Evolutionary conservation across 2,113 vertebrate genomes (phyloP).

Genomic region (Microcebus tavaratra): DNA sequence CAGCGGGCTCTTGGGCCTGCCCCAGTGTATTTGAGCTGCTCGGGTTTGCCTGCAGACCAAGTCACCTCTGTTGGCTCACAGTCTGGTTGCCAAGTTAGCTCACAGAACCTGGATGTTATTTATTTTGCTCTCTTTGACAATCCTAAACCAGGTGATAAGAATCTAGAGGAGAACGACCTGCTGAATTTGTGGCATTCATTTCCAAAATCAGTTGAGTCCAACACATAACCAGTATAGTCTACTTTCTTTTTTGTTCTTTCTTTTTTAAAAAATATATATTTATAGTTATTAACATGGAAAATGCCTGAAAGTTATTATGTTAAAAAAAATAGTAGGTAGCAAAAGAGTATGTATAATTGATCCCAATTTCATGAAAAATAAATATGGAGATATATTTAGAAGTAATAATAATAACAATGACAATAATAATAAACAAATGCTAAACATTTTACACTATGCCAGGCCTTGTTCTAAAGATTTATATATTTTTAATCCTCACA

Average conservation of each 20-base stretch:
- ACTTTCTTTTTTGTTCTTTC: not conserved
- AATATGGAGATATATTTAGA: conserved; percentile 5
- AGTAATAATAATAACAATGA: not conserved
- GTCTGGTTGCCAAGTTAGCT: not conserved
- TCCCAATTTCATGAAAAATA: not conserved
- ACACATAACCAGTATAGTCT: not conserved
- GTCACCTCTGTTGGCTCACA: not conserved
- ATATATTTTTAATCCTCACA: not conserved
- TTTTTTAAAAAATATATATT: not conserved
- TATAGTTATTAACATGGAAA: conserved; percentile 23
- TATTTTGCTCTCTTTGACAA: not conserved
- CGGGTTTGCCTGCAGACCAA: not conserved
- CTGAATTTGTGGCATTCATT: not conserved
- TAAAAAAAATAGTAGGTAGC: not conserved
- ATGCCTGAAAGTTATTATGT: not conserved
- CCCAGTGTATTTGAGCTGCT: not conserved
- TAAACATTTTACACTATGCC: not conserved
- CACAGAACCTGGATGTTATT: not conserved
- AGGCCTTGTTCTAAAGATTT: not conserved
- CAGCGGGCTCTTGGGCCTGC: not conserved
- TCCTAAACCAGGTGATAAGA: not conserved
- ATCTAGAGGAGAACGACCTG: not conserved
- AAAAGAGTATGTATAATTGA: not conserved
- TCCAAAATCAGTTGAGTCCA: conserved; percentile 9
- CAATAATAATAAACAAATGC: not conserved